Evolutionary conservation across 2,888 invertebrate genomes (phyloP), one percentile per base, ranked within the genome.

Genomic region (Cosmopolites sordidus): DNA sequence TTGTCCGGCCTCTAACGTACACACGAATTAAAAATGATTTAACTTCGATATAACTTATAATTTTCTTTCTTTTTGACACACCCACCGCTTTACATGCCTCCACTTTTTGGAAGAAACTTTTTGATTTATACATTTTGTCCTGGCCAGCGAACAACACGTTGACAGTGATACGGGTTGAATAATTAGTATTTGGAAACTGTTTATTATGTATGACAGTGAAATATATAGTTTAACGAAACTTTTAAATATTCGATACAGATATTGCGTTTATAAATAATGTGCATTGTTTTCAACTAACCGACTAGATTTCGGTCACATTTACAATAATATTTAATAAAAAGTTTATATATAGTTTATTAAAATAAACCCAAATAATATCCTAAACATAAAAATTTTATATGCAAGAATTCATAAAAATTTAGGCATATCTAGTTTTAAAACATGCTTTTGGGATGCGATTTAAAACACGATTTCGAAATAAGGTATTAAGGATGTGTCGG

Each of bases 91-190:
- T 33, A 33, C 33, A 5, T 2, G 11, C 33, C 33, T 4, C 33
- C 33, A 33, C 33, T 12, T 33, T 33, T 33, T 33, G 33, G 33
- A 11, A 11, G 33, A 33, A 33, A 33, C 33, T 33, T 33, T 33
- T 33, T 33, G 33, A 33, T 33, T 33, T 33, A 33, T 33, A 33
- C 33, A 11, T 12, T 11, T 11, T 3, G n/a, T 33, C 33, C 12
- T 12, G 33, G 4, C 33, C 33, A 33, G n/a, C 33, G 33, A 11
- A 22, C n/a, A n/a, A 33, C 11, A 33, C 33, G 33, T 12, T 11
- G 33, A 33, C 33, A 33, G 11, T 33, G 33, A 33, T 33, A 33
- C 33, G 33, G 33, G 33, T 33, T 33, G 33, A 33, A 33, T 33
- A 33, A 33, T 33, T 33, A 33, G 33, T 33, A 11, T 33, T 33